Evolutionary conservation across 2,888 invertebrate genomes (phyloP).

Genomic region (Deilephila elpenor): DNA sequence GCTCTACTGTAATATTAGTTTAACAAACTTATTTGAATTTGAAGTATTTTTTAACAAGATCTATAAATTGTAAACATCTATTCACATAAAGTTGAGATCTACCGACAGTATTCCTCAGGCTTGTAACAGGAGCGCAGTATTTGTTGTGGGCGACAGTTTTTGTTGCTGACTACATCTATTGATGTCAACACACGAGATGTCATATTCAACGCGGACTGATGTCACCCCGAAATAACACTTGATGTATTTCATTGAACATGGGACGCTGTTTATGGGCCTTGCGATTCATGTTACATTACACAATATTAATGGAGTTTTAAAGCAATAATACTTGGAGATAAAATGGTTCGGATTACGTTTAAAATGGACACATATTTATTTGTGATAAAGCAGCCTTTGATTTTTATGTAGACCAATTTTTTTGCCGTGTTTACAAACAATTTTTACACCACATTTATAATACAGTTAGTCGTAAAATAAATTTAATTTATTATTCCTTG

Average conservation of each 20-base stretch:
- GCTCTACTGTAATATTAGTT: too few species aligned
- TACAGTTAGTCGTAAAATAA: too few species aligned
- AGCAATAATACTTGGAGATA: neutral
- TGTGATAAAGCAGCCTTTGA: neutral
- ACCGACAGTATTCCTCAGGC: neutral
- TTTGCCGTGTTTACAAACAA: too few species aligned
- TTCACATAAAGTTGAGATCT: neutral
- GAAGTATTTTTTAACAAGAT: too few species aligned
- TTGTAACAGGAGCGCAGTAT: neutral
- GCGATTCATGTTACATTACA: slow-evolving; percentile 9
- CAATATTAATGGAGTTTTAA: neutral
- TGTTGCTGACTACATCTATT: neutral
- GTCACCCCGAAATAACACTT: slow-evolving; percentile 1
- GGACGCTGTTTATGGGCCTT: neutral
- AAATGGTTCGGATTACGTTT: neutral
- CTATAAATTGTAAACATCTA: too few species aligned
- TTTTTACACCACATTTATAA: too few species aligned
- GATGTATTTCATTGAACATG: neutral
- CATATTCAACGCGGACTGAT: neutral
- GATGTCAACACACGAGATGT: neutral
- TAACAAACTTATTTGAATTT: too few species aligned
- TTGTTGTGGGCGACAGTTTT: slow-evolving; percentile 13
- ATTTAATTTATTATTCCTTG: too few species aligned
- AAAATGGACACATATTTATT: neutral
- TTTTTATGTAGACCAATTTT: neutral